Base-by-base conservation (phyloP, 2,113 vertebrate genomes). In the Cettia cetti region DNA sequence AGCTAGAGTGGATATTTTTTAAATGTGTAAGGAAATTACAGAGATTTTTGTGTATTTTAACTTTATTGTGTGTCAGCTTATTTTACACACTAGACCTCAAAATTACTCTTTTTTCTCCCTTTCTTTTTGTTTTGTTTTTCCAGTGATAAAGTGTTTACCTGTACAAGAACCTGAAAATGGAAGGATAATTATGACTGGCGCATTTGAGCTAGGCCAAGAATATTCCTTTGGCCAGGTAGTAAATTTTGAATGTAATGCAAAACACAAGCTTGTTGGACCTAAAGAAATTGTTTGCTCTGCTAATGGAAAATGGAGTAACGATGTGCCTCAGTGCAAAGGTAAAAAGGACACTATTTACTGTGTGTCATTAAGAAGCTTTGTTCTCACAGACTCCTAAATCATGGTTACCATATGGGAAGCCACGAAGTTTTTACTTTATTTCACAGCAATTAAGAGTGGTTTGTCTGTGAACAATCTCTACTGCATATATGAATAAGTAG, bases 261-360 rank as follows among this genome's bases (percentile, higher is more conserved):
- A 95, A 21, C 81, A 95, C 72, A 82, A 7, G 39, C 79, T 98
- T n/a, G 40, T 96, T 18, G 98, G 98, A 30, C 75, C 85, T 35
- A 52, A 92, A 35, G 63, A 97, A 93, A 90, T 99, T 4, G 47
- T 97, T 78, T 99, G 99, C 76, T 97, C 97, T 33, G 84, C 90
- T 44, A 54, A 98, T 35, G 98, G 98, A 75, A 9, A 70, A 15
- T 99, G 99, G 99, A 97, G 91, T 95, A 33, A 42, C 1, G 44
- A 95, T 14, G 96, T 96, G 21, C 99, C 99, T 39, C 80, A 42
- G 50, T 99, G 99, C 90, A 39, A 94, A 95, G 99, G 99, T 99
- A 97, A 98, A 95, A 82, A 75, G 31, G 35, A 35, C 44, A 17
- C 7, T 81, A 8, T 56, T 87, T 79, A 21, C 33, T 68, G 3